Conservation (phyloP, 35 echinoderm and acorn worm species). For the Eucidaris tribuloides region DNA sequence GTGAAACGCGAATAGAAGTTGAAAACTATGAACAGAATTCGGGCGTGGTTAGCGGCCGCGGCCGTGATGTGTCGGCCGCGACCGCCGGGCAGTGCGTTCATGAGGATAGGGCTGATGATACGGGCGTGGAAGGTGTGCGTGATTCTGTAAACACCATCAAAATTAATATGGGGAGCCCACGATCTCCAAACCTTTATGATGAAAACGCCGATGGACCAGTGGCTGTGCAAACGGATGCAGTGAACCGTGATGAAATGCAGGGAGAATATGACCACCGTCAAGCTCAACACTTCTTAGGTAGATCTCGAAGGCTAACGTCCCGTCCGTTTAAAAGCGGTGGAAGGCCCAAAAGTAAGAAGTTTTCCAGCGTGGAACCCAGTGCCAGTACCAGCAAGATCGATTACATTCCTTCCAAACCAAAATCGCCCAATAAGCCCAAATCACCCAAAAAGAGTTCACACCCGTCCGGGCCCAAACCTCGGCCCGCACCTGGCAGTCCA, state of each 20-base stretch:
- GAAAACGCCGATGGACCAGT: neutral
- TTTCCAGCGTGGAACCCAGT: neutral
- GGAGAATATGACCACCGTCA: neutral
- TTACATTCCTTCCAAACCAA: neutral
- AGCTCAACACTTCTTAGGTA: neutral
- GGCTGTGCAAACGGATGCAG: neutral
- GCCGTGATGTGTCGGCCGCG: neutral
- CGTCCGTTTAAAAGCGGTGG: no score
- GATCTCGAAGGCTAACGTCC: neutral
- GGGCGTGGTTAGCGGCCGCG: neutral
- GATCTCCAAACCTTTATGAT: no score
- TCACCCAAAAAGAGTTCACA: neutral
- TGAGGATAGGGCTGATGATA: neutral
- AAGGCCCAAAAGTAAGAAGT: constrained; percentile 15
- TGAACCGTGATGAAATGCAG: neutral
- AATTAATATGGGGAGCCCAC: neutral
- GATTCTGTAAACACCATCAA: neutral
- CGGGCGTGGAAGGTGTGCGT: neutral
- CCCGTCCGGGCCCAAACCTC: neutral
- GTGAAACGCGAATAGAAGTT: neutral
- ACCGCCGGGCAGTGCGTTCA: neutral
- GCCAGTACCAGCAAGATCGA: neutral
- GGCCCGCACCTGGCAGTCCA: neutral
- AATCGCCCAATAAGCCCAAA: neutral
- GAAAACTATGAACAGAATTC: neutral